These are phyloP conservation scores for Amphiprion percula DNA, from an alignment of 2,113 vertebrate species.

Conservation along the genomic window DNA sequence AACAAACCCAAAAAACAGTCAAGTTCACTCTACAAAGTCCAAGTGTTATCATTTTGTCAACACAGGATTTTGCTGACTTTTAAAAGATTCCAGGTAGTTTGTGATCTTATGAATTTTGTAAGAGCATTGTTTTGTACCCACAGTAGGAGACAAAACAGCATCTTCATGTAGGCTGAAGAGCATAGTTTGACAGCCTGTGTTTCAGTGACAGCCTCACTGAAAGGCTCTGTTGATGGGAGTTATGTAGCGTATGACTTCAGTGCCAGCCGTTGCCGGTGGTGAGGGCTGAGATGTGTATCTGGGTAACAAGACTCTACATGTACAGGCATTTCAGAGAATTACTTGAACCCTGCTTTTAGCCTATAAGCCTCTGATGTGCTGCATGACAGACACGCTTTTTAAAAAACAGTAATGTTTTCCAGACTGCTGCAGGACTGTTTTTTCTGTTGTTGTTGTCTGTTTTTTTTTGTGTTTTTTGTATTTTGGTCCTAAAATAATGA, in stretches of 20 bases:
- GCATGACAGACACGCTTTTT: neutral
- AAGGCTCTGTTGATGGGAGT: constrained; percentile 25
- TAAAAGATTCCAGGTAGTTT: constrained; percentile 5
- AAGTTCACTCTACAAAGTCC: constrained; percentile 8
- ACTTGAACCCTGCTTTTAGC: constrained; percentile 39
- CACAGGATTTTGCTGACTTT: constrained; percentile 17
- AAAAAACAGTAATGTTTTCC: constrained; percentile 24
- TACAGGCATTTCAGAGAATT: constrained; percentile 69
- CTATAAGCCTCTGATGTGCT: constrained; percentile 31
- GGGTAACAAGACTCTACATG: constrained; percentile 80
- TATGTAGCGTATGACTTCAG: constrained; percentile 39
- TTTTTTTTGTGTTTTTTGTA: constrained; percentile 6
- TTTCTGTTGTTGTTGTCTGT: neutral
- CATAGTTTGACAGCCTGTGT: neutral
- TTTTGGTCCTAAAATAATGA: constrained; percentile 12
- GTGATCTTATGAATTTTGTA: neutral
- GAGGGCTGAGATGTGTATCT: constrained; percentile 64
- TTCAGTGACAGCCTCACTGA: constrained; percentile 3
- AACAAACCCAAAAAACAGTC: neutral
- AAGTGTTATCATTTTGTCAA: constrained; percentile 10
- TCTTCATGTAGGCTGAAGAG: neutral
- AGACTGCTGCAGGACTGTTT: neutral
- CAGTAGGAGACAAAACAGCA: neutral
- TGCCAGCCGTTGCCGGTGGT: constrained; percentile 5
- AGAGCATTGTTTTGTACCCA: neutral